Evolutionary conservation across 2,888 invertebrate species (phyloP), one percentile per base, ranked within the genome.

Genomic region (Phortica okadai): DNA sequence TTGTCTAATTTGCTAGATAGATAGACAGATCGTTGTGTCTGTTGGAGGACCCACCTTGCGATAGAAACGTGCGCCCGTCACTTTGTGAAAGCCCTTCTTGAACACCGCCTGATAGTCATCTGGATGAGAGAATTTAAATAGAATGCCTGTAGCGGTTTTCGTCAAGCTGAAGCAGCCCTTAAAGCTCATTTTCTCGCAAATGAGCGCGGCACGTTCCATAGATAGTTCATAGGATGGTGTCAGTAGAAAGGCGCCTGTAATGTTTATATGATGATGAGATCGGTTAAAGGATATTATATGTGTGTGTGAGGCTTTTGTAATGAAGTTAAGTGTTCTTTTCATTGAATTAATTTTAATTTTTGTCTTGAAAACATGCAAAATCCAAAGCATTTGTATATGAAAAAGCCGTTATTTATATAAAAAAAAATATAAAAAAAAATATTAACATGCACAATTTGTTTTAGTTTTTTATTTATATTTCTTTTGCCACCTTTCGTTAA

Each of bases 141-240:
- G 93, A 88, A 97, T 96, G 76, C 97, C 97, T 66, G 96, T 97
- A 73, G 97, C 96, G 0, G 97, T 97, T 93, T 96, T 96, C 81
- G 96, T 96, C 84, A 97, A 93, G 83, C 96, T 96, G 92, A 96
- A 97, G 88, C 96, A 95, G 74, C 96, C 96, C 87, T 95, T 95
- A 92, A 97, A 96, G 92, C 95, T 96, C 94, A 97, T 95, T 91
- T 96, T 96, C 93, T 97, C 97, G 92, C 96, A 96, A 88, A 97
- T 96, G 84, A 95, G 93, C 62, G 96, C 95, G 2, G 96, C 96
- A 83, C 96, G 96, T 92, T 97, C 96, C 94, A 97, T 94, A 89
- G 95, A 96, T 84, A 97, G 93, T 89, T 97, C 96, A 92, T 96
- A 96, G 74, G 96, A 96, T 62, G 97, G 97, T 67, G 97, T 97